Percentiles rank a stretch among this genome's conserved stretches.
phyloP scores from a whole-genome alignment of 2,113 vertebrate genomes.

The Raja brachyura region DNA sequence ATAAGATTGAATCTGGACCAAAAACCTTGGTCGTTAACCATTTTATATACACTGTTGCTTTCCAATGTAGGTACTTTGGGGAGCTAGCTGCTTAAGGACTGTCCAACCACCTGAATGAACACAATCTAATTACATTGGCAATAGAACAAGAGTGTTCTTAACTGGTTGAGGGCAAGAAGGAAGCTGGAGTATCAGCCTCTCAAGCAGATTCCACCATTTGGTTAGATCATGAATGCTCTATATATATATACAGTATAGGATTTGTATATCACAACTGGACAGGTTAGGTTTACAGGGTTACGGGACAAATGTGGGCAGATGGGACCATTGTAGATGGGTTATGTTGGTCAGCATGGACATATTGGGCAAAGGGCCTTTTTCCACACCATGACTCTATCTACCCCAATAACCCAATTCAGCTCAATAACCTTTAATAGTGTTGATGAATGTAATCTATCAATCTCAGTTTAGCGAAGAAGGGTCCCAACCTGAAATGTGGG shows the following conservation, averaged over 20 bases:
- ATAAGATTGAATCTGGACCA: background rate
- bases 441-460: background rate
- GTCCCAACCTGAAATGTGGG: no score
- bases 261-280: no score
- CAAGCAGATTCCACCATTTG: background rate
- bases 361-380: no score
- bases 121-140: background rate
- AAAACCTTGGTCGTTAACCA: background rate
- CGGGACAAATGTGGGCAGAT: no score
- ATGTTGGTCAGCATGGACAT: no score
- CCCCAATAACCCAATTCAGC: background rate
- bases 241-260: background rate
- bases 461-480: background rate
- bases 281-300: no score
- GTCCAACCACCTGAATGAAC: background rate
- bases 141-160: background rate
- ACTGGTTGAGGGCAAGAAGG: background rate
- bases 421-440: background rate
- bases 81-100: background rate
- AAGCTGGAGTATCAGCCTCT: background rate
- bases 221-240: background rate
- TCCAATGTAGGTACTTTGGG: background rate
- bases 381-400: background rate
- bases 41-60: background rate
- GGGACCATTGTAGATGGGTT: no score